phyloP scores from a whole-genome alignment of 2,113 vertebrate species.

The Nerophis ophidion region DNA sequence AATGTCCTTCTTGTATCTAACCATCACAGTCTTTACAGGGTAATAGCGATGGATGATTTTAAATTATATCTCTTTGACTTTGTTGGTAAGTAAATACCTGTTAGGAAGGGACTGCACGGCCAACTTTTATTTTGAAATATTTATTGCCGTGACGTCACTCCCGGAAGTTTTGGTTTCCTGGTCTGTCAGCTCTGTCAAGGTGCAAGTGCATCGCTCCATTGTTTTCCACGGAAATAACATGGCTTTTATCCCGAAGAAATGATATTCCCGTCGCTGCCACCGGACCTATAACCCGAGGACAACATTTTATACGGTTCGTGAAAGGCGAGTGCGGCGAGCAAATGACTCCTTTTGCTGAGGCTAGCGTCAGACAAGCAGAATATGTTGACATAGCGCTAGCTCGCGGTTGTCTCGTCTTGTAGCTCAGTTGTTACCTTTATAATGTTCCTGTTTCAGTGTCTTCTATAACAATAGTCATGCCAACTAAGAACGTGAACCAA shows the following conservation, averaged over 20 bases:
- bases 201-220: slow-evolving; percentile 23
- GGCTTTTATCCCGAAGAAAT: slow-evolving; percentile 16
- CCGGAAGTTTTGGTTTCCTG: slow-evolving; percentile 72
- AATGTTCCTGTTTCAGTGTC: too few species aligned
- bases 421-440: neutral
- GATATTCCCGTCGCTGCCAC: slow-evolving; percentile 8
- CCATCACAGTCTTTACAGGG: too few species aligned
- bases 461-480: neutral
- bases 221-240: slow-evolving; percentile 5
- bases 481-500: accelerated
- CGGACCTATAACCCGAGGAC: slow-evolving; percentile 33
- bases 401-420: slow-evolving; percentile 38
- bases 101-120: too few species aligned
- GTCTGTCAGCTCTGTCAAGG: slow-evolving; percentile 58
- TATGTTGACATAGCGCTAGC: slow-evolving; percentile 50
- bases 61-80: too few species aligned
- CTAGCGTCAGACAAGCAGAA: slow-evolving; percentile 43
- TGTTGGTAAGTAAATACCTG: too few species aligned
- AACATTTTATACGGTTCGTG: slow-evolving; percentile 49
- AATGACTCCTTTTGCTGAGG: slow-evolving; percentile 30
- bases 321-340: slow-evolving; percentile 12
- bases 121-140: slow-evolving; percentile 60
- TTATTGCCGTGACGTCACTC: slow-evolving; percentile 35
- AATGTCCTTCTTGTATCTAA: too few species aligned
- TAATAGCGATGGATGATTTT: too few species aligned